Conservation (phyloP, 2,113 vertebrate genomes). For the Sialia sialis region DNA sequence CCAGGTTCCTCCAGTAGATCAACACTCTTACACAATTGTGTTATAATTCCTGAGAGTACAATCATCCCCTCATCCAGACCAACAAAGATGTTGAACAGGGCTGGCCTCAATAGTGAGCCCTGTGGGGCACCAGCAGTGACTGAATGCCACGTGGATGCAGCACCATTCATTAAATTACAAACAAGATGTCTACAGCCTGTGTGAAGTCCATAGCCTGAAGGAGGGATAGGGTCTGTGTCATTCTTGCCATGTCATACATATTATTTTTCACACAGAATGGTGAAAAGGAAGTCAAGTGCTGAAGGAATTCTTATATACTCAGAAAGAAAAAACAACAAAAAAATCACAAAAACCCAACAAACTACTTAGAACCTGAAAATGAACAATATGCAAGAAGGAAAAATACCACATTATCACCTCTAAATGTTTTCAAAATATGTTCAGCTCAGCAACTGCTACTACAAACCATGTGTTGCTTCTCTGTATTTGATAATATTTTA, state of each 20-base stretch:
- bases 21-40: not conserved
- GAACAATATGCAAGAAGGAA: not conserved
- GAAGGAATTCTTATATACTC: not conserved
- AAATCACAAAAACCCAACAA: not conserved
- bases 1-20: not conserved
- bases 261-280: not conserved
- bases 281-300: not conserved
- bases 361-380: not conserved
- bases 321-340: not conserved
- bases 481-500: not conserved
- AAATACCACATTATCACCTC: not conserved
- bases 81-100: not conserved
- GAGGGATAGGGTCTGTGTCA: not conserved
- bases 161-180: not conserved
- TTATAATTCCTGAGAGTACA: not conserved
- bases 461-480: not conserved
- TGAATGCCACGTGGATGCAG: not conserved
- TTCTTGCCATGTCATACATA: accelerated
- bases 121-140: not conserved
- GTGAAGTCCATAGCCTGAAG: not conserved
- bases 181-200: not conserved
- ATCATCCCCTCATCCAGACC: not conserved
- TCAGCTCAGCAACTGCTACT: not conserved
- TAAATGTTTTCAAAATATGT: not conserved
- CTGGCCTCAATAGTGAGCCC: not conserved